Conservation (phyloP, 2,888 invertebrate genomes). For the Vesta saturnalis region DNA sequence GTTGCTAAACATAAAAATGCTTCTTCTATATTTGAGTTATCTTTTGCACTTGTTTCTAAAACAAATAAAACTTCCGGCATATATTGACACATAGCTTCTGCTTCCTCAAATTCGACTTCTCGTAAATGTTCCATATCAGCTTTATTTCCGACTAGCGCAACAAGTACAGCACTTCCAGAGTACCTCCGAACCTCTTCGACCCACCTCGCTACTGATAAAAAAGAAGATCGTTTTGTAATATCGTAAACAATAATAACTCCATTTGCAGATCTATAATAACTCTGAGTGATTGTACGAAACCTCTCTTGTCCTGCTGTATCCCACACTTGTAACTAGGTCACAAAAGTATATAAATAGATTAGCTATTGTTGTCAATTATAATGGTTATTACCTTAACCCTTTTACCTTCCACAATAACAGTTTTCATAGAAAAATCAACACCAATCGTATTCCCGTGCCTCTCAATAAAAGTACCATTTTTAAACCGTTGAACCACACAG, state of each 20-base stretch:
- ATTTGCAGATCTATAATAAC: slow-evolving; percentile 96
- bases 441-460: slow-evolving; percentile 97
- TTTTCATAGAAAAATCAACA: slow-evolving; percentile 99
- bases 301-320: slow-evolving; percentile 97
- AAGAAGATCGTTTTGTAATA: slow-evolving; percentile 92
- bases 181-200: slow-evolving; percentile 95
- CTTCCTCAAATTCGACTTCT: slow-evolving; percentile 87
- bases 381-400: slow-evolving; percentile 91
- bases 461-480: slow-evolving; percentile 95
- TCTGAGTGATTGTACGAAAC: slow-evolving; percentile 96
- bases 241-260: slow-evolving; percentile 98
- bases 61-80: slow-evolving; percentile 88
- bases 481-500: slow-evolving; percentile 94
- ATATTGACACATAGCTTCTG: slow-evolving; percentile 85
- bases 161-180: slow-evolving; percentile 90
- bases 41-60: slow-evolving; percentile 91
- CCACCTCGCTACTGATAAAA: slow-evolving; percentile 93
- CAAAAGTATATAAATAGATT: slow-evolving; percentile 30
- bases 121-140: slow-evolving; percentile 84
- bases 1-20: slow-evolving; percentile 87
- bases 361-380: not conserved
- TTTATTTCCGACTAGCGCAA: slow-evolving; percentile 93
- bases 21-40: slow-evolving; percentile 90
- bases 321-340: slow-evolving; percentile 89
- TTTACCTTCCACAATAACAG: slow-evolving; percentile 91